These are phyloP conservation scores for Podarcis siculus DNA, from an alignment of 2,797 vertebrate genomes.

Conservation along the genomic window DNA sequence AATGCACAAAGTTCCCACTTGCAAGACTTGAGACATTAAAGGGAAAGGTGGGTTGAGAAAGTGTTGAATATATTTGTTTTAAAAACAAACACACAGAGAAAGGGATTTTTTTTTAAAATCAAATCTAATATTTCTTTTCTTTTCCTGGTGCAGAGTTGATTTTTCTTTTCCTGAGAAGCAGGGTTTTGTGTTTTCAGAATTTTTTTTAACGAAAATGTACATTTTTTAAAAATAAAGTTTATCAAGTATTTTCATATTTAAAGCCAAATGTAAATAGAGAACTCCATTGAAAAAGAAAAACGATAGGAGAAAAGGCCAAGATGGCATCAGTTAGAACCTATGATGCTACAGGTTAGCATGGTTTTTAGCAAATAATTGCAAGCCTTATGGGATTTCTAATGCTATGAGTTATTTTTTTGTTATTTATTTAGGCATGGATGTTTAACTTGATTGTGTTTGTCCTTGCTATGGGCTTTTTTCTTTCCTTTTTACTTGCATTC, in stretches of 20 bases:
- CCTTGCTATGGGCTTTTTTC: conserved; percentile 71
- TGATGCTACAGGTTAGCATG: conserved; percentile 84
- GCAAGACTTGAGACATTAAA: conserved; percentile 64
- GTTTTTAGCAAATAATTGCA: conserved; percentile 77
- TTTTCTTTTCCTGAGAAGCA: conserved; percentile 57
- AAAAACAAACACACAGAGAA: conserved; percentile 49
- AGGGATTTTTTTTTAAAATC: conserved; percentile 8
- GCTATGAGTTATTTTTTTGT: conserved; percentile 79
- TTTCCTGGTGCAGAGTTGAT: conserved; percentile 77
- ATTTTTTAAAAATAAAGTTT: conserved; percentile 85
- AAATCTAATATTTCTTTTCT: conserved; percentile 59
- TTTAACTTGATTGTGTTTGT: conserved; percentile 73
- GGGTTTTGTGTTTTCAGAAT: conserved; percentile 66
- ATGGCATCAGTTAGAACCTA: conserved; percentile 76
- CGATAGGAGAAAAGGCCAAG: conserved; percentile 69
- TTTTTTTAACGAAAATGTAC: conserved; percentile 83
- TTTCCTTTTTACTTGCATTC: conserved; percentile 71
- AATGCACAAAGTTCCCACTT: conserved; percentile 60
- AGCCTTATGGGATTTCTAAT: conserved; percentile 78
- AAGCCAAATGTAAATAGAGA: conserved; percentile 91
- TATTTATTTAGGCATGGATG: conserved; percentile 87
- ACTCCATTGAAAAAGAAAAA: conserved; percentile 77
- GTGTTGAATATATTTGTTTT: conserved; percentile 53
- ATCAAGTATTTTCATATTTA: conserved; percentile 87
- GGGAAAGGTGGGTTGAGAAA: conserved; percentile 34